Conservation (phyloP, 1,140 invertebrate species). For the Ctenoplectra terminalis region DNA sequence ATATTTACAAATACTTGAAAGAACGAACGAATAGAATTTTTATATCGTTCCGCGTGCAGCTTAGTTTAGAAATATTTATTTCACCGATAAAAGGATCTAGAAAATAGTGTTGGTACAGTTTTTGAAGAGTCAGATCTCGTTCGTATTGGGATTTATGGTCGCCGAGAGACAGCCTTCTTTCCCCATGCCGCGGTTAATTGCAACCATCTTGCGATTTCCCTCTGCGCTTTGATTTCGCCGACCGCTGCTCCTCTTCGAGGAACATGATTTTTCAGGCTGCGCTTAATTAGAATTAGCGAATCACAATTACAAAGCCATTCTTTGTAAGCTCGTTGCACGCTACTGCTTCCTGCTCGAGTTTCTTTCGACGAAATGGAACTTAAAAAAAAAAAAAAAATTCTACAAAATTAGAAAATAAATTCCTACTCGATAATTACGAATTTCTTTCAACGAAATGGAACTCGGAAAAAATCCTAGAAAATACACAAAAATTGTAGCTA, state of each 20-base stretch:
- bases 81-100: too few relatives aligned
- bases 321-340: neutral
- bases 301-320: conserved; percentile 28
- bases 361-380: too few relatives aligned
- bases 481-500: too few relatives aligned
- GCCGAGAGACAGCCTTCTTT: neutral
- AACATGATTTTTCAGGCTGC: conserved; percentile 27
- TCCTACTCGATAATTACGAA: too few relatives aligned
- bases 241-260: neutral
- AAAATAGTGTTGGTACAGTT: too few relatives aligned
- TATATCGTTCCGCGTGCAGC: neutral
- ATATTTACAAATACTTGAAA: neutral
- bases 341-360: neutral
- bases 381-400: too few relatives aligned
- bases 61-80: neutral
- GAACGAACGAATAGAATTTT: neutral
- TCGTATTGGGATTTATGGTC: neutral
- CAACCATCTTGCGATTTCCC: conserved; percentile 33
- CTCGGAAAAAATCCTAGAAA: too few relatives aligned
- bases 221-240: conserved; percentile 15
- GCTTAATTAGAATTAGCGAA: conserved; percentile 4
- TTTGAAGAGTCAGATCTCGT: neutral
- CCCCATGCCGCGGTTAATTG: conserved; percentile 6
- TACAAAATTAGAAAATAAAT: too few relatives aligned
- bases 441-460: too few relatives aligned